These are phyloP conservation scores for Streptopelia turtur DNA, from an alignment of 2,797 vertebrate genomes.

Conservation along the genomic window DNA sequence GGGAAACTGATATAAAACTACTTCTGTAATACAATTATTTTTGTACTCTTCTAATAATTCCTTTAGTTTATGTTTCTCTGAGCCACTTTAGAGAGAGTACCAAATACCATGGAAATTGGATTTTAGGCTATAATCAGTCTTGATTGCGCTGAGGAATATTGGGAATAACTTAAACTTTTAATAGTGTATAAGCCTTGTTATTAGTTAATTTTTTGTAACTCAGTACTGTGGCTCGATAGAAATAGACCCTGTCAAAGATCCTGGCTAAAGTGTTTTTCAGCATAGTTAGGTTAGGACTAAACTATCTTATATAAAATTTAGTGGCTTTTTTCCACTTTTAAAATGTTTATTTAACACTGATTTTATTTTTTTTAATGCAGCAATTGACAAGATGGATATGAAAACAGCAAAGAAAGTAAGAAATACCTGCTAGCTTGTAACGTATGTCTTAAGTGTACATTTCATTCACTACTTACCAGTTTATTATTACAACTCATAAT, in stretches of 20 bases:
- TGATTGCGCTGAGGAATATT: neutral
- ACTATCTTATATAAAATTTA: neutral
- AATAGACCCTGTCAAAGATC: neutral
- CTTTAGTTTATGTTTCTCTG: neutral
- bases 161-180: neutral
- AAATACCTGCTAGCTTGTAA: neutral
- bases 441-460: neutral
- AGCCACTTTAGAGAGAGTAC: neutral
- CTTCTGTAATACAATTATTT: neutral
- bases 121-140: neutral
- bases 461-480: neutral
- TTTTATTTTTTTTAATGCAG: constrained; percentile 65
- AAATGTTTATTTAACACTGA: neutral
- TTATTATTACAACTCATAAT: neutral
- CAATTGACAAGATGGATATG: constrained; percentile 85
- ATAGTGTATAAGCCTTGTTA: neutral
- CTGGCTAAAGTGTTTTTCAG: neutral
- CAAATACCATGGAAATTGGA: neutral
- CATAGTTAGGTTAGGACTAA: neutral
- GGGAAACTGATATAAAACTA: neutral
- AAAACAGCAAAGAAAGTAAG: constrained; percentile 84
- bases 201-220: neutral
- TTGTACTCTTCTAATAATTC: neutral
- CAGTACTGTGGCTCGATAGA: neutral
- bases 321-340: neutral